Evolutionary conservation across 2,113 vertebrate genomes (phyloP).

Genomic region (Dicrurus megarhynchus): DNA sequence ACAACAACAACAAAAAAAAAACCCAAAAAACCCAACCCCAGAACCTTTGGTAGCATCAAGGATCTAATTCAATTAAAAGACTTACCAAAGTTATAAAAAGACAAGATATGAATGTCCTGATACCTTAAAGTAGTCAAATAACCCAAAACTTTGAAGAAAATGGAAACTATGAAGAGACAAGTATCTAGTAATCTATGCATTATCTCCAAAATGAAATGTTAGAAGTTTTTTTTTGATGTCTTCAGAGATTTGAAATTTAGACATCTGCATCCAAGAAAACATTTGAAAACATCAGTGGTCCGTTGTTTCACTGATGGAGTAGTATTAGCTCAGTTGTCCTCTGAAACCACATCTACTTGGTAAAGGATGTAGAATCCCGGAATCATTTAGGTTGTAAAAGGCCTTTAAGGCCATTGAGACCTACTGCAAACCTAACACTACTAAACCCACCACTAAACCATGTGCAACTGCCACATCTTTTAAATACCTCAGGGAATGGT

Average conservation of each 20-base stretch:
- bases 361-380: not conserved
- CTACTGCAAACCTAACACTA: not conserved
- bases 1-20: not conserved
- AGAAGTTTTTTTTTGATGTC: not conserved
- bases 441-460: not conserved
- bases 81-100: not conserved
- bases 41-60: not conserved
- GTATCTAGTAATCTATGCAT: not conserved
- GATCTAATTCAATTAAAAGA: not conserved
- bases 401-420: not conserved
- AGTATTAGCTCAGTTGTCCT: not conserved
- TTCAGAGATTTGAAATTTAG: not conserved
- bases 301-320: not conserved
- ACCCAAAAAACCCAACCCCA: not conserved
- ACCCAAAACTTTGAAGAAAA: not conserved
- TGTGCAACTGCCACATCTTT: not conserved
- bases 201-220: not conserved
- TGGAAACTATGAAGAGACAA: accelerated
- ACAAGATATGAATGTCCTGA: not conserved
- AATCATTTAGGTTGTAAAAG: not conserved
- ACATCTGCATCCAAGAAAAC: not conserved
- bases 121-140: not conserved
- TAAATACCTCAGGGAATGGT: not conserved
- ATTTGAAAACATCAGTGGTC: not conserved
- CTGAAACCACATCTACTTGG: not conserved